Evolutionary conservation across 2,888 invertebrate genomes (phyloP).

Genomic region (Kryphioiulus occultus): DNA sequence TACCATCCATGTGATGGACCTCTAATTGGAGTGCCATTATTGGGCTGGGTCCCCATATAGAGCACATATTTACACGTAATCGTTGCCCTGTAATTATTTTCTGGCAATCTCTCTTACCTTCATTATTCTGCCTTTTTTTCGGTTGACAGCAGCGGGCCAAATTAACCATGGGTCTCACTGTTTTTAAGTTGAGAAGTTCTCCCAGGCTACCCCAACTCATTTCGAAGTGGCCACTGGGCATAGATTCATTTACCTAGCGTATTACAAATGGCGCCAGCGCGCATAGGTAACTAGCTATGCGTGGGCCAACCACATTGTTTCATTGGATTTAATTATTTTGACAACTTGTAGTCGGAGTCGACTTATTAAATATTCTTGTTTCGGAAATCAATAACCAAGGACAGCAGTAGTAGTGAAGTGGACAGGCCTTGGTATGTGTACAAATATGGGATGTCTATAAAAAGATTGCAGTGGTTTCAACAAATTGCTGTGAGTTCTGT

Average conservation of each 20-base stretch:
- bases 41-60: conserved; percentile 43
- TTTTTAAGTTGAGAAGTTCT: neutral
- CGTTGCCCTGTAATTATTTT: conserved; percentile 44
- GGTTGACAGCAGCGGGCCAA: neutral
- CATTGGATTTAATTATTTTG: neutral
- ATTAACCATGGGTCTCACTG: neutral
- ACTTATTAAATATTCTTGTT: neutral
- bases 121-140: neutral
- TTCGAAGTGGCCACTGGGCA: conserved; percentile 26
- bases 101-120: conserved; percentile 35
- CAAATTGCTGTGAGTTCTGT: too few species aligned
- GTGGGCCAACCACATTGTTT: neutral
- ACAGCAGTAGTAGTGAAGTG: neutral
- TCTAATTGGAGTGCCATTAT: conserved; percentile 43
- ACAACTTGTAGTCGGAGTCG: neutral
- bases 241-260: neutral
- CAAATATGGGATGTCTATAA: too few species aligned
- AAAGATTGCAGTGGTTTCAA: too few species aligned
- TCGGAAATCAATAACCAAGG: neutral
- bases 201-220: neutral
- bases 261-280: neutral
- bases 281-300: neutral
- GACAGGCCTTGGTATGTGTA: neutral
- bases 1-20: conserved; percentile 15
- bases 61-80: conserved; percentile 43